Conservation (phyloP, 2,888 invertebrate species). For the Tetrapedia diversipes region DNA sequence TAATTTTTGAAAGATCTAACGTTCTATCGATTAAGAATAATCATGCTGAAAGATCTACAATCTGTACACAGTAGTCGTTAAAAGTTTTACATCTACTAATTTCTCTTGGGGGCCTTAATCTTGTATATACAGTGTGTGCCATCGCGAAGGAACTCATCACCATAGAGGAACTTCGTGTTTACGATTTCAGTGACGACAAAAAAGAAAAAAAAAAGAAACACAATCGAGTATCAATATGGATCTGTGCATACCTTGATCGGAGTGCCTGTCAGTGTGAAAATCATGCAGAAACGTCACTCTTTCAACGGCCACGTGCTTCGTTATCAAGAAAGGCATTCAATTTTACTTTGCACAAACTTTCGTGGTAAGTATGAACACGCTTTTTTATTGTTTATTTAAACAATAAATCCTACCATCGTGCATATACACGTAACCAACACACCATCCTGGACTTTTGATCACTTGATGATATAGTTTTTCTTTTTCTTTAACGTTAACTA, state of each 20-base stretch:
- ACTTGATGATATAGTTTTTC: no score
- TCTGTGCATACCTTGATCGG: no score
- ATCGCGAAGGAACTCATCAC: neutral
- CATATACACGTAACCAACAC: no score
- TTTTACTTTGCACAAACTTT: neutral
- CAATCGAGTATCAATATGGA: no score
- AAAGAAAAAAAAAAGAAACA: no score
- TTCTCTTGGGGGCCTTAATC: neutral
- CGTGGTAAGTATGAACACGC: neutral
- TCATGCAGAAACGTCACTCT: neutral
- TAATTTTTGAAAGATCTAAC: neutral
- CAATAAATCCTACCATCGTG: no score
- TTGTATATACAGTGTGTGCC: no score
- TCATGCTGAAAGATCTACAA: neutral
- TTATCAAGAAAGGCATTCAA: neutral
- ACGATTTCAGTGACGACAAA: neutral
- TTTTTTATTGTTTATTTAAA: no score
- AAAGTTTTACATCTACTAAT: neutral
- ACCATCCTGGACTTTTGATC: no score
- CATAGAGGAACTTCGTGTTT: neutral
- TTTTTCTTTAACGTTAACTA: no score
- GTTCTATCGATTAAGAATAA: neutral
- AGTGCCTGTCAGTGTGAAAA: conserved; percentile 3
- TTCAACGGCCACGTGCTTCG: neutral
- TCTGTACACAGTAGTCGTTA: neutral